Evolutionary conservation across 2,113 vertebrate species (phyloP), one percentile per base, ranked within the genome.

Genomic region (Sula dactylatra): DNA sequence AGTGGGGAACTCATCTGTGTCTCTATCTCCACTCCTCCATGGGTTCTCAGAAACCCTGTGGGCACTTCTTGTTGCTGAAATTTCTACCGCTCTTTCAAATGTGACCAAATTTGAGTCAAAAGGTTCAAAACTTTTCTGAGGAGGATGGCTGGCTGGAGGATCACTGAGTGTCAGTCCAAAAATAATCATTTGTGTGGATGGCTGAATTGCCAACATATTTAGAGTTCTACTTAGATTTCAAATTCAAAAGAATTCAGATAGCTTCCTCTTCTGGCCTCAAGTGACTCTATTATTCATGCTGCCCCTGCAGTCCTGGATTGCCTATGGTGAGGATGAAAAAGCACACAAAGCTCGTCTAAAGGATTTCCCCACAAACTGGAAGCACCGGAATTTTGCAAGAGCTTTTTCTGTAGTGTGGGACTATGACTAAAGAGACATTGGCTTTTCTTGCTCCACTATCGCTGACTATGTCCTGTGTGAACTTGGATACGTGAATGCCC

Each of bases 351-450:
- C 10, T 31, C 20, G 80, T 78, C 38, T 32, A 16, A 59, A 80
- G 44, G 45, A 83, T 82, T 95, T 91, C 44, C 50, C 64, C 67
- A 80, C 62, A 50, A 61, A 85, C 78, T 94, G 84, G 55, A 94
- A 86, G 86, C 32, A 65, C 78, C n/a, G 80, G 87, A 86, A 59
- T 96, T 94, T 80, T 80, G 84, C 67, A 96, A 94, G 62, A 78
- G 24, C 29, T 82, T 52, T 34, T 94, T 84, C 45, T 66, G 12
- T 50, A 71, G 16, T n/a, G 54, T 73, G 24, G 29, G 32, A 32
- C 32, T 76, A n/a, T 40, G 27, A 84, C 81, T 79, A 74, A 50
- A 50, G 26, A 83, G 34, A 11, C 2, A 2, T 58, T 70, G 74
- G 32, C 21, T 93, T 47, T 78, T 92, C 78, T 85, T 89, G 16